A percentile compares a stretch with the other conserved stretches of the same genome.
Conservation (phyloP, 2,113 vertebrate species). For the Puffinus mauretanicus region DNA sequence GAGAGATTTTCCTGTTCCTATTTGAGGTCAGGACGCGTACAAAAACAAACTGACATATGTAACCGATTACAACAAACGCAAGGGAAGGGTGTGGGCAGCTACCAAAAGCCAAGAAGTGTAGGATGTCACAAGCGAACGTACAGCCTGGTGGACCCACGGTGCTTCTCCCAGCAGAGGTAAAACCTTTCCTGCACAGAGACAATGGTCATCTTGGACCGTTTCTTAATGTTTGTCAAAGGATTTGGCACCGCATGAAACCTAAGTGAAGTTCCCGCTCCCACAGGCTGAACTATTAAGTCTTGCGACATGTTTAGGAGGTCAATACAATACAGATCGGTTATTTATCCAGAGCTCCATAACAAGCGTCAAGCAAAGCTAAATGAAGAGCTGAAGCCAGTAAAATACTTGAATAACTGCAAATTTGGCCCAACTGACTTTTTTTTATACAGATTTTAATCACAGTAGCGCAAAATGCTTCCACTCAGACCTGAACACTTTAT, state of each 20-base stretch:
- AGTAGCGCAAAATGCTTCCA: background rate
- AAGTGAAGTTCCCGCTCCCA: background rate
- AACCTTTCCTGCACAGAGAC: background rate
- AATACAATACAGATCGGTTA: background rate
- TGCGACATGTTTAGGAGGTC: background rate
- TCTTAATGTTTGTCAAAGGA: background rate
- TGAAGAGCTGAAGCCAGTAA: background rate
- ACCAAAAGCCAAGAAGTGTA: slow-evolving; percentile 53
- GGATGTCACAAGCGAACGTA: slow-evolving; percentile 1
- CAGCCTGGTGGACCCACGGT: background rate
- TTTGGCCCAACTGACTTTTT: background rate
- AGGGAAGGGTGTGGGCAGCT: slow-evolving; percentile 55
- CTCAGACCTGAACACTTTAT: accelerated
- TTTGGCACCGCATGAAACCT: background rate
- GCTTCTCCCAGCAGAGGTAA: background rate
- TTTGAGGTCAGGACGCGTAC: background rate
- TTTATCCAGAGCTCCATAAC: background rate
- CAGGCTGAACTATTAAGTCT: background rate
- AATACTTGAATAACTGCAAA: slow-evolving; percentile 9
- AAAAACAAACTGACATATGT: slow-evolving; percentile 49
- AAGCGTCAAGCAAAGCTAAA: background rate
- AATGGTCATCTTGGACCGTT: background rate
- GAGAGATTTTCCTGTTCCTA: slow-evolving; percentile 35
- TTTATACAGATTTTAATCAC: slow-evolving; percentile 12
- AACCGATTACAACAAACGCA: slow-evolving; percentile 46